Evolutionary conservation across 2,113 vertebrate species (phyloP), one percentile per base, ranked within the genome.

Genomic region (Eclectus roratus): DNA sequence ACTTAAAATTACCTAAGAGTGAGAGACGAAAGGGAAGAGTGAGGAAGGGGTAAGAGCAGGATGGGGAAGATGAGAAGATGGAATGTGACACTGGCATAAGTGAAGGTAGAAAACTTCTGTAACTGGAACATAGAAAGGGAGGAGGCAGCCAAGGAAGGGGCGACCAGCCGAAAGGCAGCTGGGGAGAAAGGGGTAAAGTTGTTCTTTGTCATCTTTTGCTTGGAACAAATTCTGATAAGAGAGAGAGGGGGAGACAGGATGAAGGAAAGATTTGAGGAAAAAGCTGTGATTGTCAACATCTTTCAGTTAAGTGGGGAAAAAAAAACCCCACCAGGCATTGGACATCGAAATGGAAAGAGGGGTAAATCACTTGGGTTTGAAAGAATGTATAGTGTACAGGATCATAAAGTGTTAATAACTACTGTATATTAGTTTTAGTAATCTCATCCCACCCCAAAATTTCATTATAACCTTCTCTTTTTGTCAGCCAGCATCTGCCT

Each of bases 51-150:
- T 25, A 60, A 71, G 69, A 52, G 55, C 21, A 68, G 16, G 10
- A 17, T 47, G 43, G 19, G 37, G 55, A 25, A 73, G n/a, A 49
- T 25, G 56, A 35, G 29, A 41, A 82, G 66, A 41, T 58, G 27
- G 21, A 43, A 73, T 1, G 2, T 64, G 77, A 49, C 24, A 29
- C 0, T 72, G 61, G 17, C 0, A 0, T 43, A 56, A 80, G 35
- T 23, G 21, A 58, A 73, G 24, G 17, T 10, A 61, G 37, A 44
- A 74, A 72, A 25, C 7, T 4, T 21, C 53, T 78, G n/a, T 77
- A 43, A 55, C 35, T 77, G 60, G 35, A 37, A 65, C 27, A 17
- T 3, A 78, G 47, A 81, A 66, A 71, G 14, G 46, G 37, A 94
- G 27, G 37, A 73, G 46, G 61, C 35, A 61, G 56, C 27, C 2